Conservation (phyloP, 2,797 vertebrate species). For the Clarias platycephalus region DNA sequence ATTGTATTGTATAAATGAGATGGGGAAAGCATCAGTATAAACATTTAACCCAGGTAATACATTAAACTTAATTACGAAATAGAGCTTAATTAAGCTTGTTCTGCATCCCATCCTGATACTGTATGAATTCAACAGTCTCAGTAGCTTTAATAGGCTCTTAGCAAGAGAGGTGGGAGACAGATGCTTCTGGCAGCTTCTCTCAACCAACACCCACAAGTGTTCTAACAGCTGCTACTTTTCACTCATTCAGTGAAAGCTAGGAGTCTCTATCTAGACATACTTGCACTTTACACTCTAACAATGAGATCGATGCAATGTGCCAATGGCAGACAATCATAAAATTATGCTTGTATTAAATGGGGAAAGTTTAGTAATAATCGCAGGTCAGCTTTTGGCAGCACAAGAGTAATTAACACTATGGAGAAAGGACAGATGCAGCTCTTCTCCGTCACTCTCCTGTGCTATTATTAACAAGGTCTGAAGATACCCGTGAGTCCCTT, state of each 20-base stretch:
- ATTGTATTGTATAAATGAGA: background rate
- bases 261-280: background rate
- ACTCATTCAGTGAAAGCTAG: slow-evolving; percentile 29
- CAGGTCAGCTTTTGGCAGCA: background rate
- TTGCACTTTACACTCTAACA: slow-evolving; percentile 4
- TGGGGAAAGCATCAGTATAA: background rate
- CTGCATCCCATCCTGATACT: background rate
- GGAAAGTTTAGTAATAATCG: background rate
- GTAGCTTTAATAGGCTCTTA: slow-evolving; percentile 14
- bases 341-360: slow-evolving; percentile 12
- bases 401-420: slow-evolving; percentile 5
- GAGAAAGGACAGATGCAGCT: slow-evolving; percentile 20
- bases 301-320: background rate
- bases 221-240: slow-evolving; percentile 48
- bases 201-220: slow-evolving; percentile 46
- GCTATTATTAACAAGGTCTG: slow-evolving; percentile 33
- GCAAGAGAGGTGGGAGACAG: slow-evolving; percentile 25
- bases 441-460: background rate
- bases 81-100: background rate
- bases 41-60: slow-evolving; percentile 11
- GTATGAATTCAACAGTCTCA: slow-evolving; percentile 23
- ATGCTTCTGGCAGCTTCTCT: slow-evolving; percentile 38
- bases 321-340: slow-evolving; percentile 7
- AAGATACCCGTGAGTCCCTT: slow-evolving; percentile 6
- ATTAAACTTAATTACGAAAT: background rate